Evolutionary conservation across 2,113 vertebrate species (phyloP), one percentile per base, ranked within the genome.

Genomic region (Calyptomena viridis): DNA sequence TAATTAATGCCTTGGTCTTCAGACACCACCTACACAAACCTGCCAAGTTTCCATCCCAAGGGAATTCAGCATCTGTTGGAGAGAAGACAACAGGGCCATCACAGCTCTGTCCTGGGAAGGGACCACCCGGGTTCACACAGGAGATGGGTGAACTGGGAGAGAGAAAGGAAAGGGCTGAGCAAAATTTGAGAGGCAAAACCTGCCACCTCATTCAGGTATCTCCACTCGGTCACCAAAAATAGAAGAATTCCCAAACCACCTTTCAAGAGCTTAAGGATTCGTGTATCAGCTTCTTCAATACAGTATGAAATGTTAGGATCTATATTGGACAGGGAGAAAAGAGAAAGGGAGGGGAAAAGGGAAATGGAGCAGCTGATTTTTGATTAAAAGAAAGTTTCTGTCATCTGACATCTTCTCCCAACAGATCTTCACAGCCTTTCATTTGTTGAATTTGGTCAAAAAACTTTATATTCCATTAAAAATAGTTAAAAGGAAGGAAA

Each of bases 241-340:
- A 7, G 20, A 63, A 53, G 7, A 76, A 69, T 55, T 72, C 53
- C 62, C 68, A 24, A 56, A 83, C 19, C 3, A 4, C 16, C 25
- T 72, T 16, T 55, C 35, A 79, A 69, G 22, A 35, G 33, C 11
- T 68, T 4, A 9, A 44, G 60, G 52, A 74, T 9, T n/a, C 46
- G 2, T 0, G 0, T 6, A 22, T n/a, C 64, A 31, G 3, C 27
- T 30, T 68, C n/a, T 58, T 84, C 30, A 49, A 14, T 1, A 3
- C 4, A n/a, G 8, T 4, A 14, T 11, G 12, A 81, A 78, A 37
- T 62, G 58, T 15, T 31, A 4, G 6, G 16, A 8, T 46, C 30
- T 59, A 0, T 35, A 4, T 1, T 20, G 37, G 52, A 31, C 0
- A 19, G 25, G 30, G 46, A 30, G 53, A 35, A 47, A 53, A 13